Percentiles rank a stretch among this genome's conserved stretches.
phyloP scores from a whole-genome alignment of 2,888 invertebrate species.

The Agonum fuliginosum region DNA sequence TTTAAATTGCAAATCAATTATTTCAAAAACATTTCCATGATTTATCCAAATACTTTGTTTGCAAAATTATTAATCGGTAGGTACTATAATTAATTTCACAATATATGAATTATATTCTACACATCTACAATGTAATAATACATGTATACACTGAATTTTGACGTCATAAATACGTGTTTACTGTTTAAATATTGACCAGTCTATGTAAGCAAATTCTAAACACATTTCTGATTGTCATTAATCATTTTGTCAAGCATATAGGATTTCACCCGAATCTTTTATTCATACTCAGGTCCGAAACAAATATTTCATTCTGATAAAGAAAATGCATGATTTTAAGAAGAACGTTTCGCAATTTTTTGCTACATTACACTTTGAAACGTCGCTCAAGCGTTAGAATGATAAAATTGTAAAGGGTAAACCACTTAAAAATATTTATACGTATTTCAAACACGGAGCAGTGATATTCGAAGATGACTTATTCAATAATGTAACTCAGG shows the following conservation, averaged over 20 bases:
- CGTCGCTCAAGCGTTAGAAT: too few species aligned
- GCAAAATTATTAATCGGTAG: not conserved
- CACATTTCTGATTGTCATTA: conserved; percentile 4
- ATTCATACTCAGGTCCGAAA: conserved; percentile 5
- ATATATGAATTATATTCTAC: too few species aligned
- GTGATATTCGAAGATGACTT: too few species aligned
- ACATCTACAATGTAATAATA: too few species aligned
- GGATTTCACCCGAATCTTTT: conserved; percentile 4
- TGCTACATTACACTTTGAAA: not conserved
- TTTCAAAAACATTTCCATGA: not conserved
- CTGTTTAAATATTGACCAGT: not conserved
- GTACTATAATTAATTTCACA: too few species aligned
- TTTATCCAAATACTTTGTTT: too few species aligned
- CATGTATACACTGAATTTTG: too few species aligned
- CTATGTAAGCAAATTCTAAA: not conserved
- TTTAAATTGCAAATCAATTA: not conserved
- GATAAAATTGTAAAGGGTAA: too few species aligned
- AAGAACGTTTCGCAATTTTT: not conserved
- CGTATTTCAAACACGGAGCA: too few species aligned
- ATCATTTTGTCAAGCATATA: conserved; percentile 7
- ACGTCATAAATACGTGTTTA: not conserved
- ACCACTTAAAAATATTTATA: too few species aligned
- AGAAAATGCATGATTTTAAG: conserved; percentile 32
- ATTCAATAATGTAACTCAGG: too few species aligned
- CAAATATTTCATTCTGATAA: conserved; percentile 26